Evolutionary conservation across 2,888 invertebrate species (phyloP), one percentile per base, ranked within the genome.

Genomic region (Cephus runcator): DNA sequence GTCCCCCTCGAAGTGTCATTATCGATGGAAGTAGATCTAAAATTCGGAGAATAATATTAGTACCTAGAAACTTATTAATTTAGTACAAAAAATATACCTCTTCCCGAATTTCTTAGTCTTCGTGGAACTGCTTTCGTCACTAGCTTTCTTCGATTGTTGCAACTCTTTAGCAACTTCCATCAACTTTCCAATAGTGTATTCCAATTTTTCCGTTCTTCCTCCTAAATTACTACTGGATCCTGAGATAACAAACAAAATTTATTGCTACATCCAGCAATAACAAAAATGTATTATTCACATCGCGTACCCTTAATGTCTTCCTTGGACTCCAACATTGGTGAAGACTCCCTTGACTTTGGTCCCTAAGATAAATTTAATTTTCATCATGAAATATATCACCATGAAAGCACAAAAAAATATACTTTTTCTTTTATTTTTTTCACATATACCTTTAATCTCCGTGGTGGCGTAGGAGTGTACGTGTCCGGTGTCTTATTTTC

Each of bases 251-350:
- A 74, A 9, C 34, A 3, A 75, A 69, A 76, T 36, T 15, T 30
- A 34, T 73, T 40, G 34, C n/a, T 33, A 6, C 23, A 76, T 3
- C 12, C 11, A 68, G 12, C 71, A 6, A 9, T 12, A 75, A 30
- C 1, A 73, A 23, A 34, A 86, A 92, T 93, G 92, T 90, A 77
- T 92, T 87, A 92, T 74, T 92, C 92, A 15, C 93, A 83, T 1
- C 92, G 88, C 9, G 92, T 90, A 89, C 93, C 93, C 69, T 92
- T 93, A 82, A 92, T 92, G 85, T 96, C 96, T 87, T 96, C 95
- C 0, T 95, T 95, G 36, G 95, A 94, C 69, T 96, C 95, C 1
- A 95, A 94, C 88, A 97, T 93, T n/a, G 96, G 95, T 12, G 95
- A 95, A 31, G 94, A 94, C 85, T 96, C 95, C 77, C 95, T 93